phyloP scores from a whole-genome alignment of 2,797 vertebrate species.

The Ctenosaura bakeri region DNA sequence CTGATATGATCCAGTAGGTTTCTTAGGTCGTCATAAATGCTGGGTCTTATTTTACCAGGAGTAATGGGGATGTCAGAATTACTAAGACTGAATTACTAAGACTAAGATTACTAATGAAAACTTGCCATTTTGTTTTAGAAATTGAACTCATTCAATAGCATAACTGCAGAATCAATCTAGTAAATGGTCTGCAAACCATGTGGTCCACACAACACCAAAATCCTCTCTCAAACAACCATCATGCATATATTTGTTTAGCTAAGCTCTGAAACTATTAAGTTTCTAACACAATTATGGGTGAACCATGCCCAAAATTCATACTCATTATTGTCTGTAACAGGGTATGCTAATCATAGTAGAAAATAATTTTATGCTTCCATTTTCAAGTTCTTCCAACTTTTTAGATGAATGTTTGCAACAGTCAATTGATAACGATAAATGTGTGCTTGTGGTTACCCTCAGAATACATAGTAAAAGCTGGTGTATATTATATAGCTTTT shows the following conservation, averaged over 20 bases:
- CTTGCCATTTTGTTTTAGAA: not conserved
- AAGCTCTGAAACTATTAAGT: not conserved
- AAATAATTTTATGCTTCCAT: not conserved
- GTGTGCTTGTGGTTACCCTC: not conserved
- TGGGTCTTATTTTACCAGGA: not conserved
- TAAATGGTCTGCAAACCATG: not conserved
- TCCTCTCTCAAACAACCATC: not conserved
- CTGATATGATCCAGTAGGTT: not conserved
- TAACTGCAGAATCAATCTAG: not conserved
- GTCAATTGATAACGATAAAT: not conserved
- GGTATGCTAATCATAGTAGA: not conserved
- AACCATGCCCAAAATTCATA: not conserved
- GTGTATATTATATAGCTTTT: not conserved
- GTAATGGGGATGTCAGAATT: not conserved
- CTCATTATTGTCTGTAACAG: not conserved
- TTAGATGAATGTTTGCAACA: not conserved
- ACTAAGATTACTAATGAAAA: no score
- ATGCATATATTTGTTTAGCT: not conserved
- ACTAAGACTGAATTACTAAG: not conserved
- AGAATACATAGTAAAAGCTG: not conserved
- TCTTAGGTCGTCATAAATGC: not conserved
- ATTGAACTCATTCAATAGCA: not conserved
- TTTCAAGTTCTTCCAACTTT: not conserved
- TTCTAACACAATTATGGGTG: not conserved
- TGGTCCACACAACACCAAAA: not conserved